A percentile compares a stretch with the other conserved stretches of the same genome.
Evolutionary conservation across 2,113 vertebrate species (phyloP).

Genomic region (Actenoides lindsayi): DNA sequence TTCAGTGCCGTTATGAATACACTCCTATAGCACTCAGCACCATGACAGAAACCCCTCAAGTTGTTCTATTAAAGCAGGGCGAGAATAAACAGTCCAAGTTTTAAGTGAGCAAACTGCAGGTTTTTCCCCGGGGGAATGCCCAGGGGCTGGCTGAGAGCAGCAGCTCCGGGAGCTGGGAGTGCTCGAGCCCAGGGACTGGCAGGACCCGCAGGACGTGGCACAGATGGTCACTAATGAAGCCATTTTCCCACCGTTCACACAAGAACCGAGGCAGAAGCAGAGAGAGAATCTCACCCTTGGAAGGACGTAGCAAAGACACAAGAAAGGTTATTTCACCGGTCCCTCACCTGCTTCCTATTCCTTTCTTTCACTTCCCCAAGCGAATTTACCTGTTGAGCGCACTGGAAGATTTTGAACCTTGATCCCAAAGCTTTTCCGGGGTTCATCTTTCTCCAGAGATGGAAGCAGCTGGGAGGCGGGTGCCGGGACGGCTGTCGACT

Average conservation of each 20-base stretch:
- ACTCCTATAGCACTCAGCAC: neutral
- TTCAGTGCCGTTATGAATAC: neutral
- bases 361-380: neutral
- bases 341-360: too few species aligned
- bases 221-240: neutral
- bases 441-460: slow-evolving; percentile 95
- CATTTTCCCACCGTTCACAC: neutral
- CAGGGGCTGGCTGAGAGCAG: neutral
- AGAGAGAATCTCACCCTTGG: fast-evolving
- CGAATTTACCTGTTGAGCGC: slow-evolving; percentile 90
- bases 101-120: neutral
- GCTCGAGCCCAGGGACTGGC: neutral
- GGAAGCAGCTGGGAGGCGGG: slow-evolving; percentile 89
- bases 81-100: neutral
- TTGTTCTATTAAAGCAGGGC: neutral
- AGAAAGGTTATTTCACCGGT: neutral
- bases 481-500: slow-evolving; percentile 94
- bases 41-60: neutral
- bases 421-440: slow-evolving; percentile 98
- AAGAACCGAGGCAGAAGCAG: neutral
- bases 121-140: neutral
- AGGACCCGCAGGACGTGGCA: neutral
- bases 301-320: fast-evolving
- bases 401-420: slow-evolving; percentile 99
- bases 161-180: neutral